phyloP scores from a whole-genome alignment of 2,797 vertebrate species.

The Dendrocincla fuliginosa region DNA sequence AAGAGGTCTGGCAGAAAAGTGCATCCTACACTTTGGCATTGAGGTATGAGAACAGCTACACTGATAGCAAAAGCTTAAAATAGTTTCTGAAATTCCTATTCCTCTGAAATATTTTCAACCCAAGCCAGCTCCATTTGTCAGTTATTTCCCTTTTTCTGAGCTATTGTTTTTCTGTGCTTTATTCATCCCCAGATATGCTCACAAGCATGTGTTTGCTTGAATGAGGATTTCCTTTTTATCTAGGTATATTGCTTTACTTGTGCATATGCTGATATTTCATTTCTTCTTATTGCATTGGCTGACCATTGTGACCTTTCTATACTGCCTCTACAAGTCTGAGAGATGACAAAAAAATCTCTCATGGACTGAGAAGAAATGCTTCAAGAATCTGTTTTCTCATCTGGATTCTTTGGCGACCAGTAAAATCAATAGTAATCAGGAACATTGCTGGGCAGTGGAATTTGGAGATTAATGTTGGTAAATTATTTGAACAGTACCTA shows the following conservation, averaged over 20 bases:
- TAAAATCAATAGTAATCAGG: background rate
- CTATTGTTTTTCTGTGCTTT: background rate
- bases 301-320: background rate
- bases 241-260: background rate
- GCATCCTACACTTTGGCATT: background rate
- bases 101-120: background rate
- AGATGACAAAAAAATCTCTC: background rate
- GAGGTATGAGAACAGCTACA: background rate
- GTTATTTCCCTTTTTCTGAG: background rate
- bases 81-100: background rate
- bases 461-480: rapidly evolving
- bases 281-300: background rate
- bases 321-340: background rate
- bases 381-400: background rate
- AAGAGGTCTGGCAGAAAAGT: background rate
- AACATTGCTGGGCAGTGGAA: background rate
- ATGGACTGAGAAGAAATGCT: background rate
- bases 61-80: background rate
- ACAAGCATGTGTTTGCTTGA: background rate
- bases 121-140: background rate
- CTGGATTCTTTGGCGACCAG: background rate
- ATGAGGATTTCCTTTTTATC: background rate
- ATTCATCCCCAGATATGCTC: background rate
- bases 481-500: background rate
- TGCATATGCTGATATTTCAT: background rate